phyloP scores from a whole-genome alignment of 2,113 vertebrate genomes.

The Pontoporia blainvillei region DNA sequence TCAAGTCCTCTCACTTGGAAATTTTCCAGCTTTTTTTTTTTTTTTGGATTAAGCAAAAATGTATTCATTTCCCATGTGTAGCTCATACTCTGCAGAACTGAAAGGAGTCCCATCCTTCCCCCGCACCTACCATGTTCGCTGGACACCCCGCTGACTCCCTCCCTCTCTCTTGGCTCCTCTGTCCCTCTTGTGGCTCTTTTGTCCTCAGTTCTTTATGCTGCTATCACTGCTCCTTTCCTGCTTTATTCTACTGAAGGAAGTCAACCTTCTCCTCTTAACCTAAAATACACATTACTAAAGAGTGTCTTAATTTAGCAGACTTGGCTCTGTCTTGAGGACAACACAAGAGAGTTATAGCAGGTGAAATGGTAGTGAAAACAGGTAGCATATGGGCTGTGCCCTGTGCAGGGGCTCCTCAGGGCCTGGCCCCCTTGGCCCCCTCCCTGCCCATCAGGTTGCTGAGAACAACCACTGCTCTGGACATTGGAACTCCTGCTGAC shows the following conservation, averaged over 20 bases:
- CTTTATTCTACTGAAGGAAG: not conserved
- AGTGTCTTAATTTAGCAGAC: not conserved
- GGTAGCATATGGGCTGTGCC: not conserved
- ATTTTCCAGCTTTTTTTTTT: not conserved
- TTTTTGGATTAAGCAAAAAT: not conserved
- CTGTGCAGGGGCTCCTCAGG: no score
- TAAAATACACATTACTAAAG: not conserved
- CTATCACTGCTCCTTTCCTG: no score
- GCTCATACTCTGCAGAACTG: fast-evolving
- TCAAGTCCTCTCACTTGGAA: not conserved
- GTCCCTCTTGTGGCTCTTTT: not conserved
- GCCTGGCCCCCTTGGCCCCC: not conserved
- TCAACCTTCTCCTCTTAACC: not conserved
- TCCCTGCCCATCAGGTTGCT: not conserved
- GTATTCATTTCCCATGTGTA: not conserved
- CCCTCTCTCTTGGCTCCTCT: no score
- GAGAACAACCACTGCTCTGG: fast-evolving
- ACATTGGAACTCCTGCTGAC: fast-evolving
- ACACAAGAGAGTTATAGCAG: not conserved
- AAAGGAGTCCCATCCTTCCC: fast-evolving
- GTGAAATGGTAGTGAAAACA: no score
- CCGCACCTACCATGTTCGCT: no score
- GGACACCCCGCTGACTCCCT: not conserved
- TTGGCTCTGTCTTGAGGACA: not conserved
- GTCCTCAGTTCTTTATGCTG: not conserved